These are phyloP conservation scores for Pitangus sulphuratus DNA, from an alignment of 2,797 vertebrate genomes.

Conservation along the genomic window DNA sequence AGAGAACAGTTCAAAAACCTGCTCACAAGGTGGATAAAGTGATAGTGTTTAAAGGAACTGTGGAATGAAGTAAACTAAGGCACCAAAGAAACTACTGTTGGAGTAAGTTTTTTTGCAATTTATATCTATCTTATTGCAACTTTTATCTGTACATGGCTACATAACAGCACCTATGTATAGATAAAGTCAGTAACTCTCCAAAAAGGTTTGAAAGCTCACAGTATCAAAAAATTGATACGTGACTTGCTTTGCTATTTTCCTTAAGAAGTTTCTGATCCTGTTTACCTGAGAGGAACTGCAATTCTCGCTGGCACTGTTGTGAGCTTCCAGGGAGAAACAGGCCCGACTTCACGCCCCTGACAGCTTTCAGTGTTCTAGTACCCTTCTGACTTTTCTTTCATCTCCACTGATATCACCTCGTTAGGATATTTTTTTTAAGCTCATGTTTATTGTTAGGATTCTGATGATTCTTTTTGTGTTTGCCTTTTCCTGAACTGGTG, in stretches of 20 bases:
- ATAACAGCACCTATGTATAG: not conserved
- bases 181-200: not conserved
- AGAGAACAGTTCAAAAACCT: not conserved
- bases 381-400: not conserved
- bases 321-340: not conserved
- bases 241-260: not conserved
- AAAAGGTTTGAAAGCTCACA: not conserved
- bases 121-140: not conserved
- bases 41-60: not conserved
- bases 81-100: not conserved
- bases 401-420: rapidly evolving
- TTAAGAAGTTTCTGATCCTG: not conserved
- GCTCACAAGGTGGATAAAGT: not conserved
- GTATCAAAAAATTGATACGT: not conserved
- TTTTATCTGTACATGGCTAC: not conserved
- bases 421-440: rapidly evolving
- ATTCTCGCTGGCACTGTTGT: not conserved
- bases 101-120: not conserved
- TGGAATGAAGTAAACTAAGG: not conserved
- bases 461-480: not conserved
- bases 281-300: not conserved
- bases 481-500: not conserved
- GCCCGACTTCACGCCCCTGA: not conserved
- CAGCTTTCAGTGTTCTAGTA: not conserved
- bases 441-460: not conserved